Percentiles rank a stretch among this genome's conserved stretches.
Evolutionary conservation across 2,888 invertebrate species (phyloP).

Genomic region (Mesodorylaimus sp.): DNA sequence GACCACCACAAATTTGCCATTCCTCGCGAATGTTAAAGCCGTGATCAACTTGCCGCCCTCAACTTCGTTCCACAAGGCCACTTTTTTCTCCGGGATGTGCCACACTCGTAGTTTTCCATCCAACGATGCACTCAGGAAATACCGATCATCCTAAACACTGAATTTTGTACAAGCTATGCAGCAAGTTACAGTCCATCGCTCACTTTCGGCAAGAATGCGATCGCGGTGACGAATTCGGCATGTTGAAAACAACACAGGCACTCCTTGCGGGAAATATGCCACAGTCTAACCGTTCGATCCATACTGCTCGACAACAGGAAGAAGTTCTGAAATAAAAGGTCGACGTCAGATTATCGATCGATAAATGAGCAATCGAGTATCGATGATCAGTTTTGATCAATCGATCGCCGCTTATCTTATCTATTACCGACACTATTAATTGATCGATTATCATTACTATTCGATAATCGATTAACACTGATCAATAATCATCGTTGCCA

Average conservation of each 20-base stretch:
- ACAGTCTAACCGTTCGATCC: constrained; percentile 90
- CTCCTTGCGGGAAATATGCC: constrained; percentile 92
- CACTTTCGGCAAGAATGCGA: constrained; percentile 79
- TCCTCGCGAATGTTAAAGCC: constrained; percentile 34
- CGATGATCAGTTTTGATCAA: no score
- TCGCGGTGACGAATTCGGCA: constrained; percentile 95
- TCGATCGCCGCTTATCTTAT: no score
- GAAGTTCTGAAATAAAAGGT: constrained; percentile 49
- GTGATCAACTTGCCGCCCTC: constrained; percentile 49
- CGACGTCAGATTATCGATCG: no score
- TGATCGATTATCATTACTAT: no score
- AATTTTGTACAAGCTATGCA: constrained; percentile 2
- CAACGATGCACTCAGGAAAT: constrained; percentile 86
- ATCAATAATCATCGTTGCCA: no score
- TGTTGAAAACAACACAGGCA: constrained; percentile 97
- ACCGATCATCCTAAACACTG: constrained; percentile 41
- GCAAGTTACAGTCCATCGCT: constrained; percentile 12
- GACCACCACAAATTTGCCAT: constrained; percentile 92
- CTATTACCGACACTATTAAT: no score
- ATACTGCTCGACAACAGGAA: constrained; percentile 91
- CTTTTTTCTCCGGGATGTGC: constrained; percentile 98
- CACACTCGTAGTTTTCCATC: constrained; percentile 95
- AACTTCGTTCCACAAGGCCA: constrained; percentile 86
- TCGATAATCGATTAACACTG: no score
- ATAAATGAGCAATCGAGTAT: no score